Evolutionary conservation across 2,113 vertebrate genomes (phyloP), one percentile per base, ranked within the genome.

Genomic region (Channa argus): DNA sequence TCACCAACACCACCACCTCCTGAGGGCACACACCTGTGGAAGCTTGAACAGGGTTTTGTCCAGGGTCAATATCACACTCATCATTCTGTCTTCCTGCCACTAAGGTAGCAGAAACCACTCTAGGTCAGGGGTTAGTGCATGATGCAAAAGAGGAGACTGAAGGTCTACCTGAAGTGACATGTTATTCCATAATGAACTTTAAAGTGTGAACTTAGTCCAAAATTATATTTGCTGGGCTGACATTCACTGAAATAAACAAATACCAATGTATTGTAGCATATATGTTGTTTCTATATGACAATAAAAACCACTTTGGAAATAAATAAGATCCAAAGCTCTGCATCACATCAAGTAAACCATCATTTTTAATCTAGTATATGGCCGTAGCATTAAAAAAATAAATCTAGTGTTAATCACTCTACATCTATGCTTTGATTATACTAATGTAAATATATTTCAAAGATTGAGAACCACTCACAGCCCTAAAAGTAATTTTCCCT

Each of bases 21-120:
- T 36, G 37, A 83, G 85, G 84, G 64, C 84, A 70, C 80, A 89
- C 86, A 90, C 88, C 89, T 91, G 87, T 80, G 76, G 55, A 64
- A 79, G 75, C 75, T 38, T 51, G 36, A 70, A 68, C 74, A 38
- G 62, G 13, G 62, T 33, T 76, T 34, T 58, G 77, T 50, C n/a
- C 15, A 11, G 69, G 76, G 79, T 89, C 81, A 84, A 71, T 63
- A 78, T 89, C 61, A 74, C 7, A 59, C 80, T 91, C 74, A 80
- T 83, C 78, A 74, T 56, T 80, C 44, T 52, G 47, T 73, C 60
- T 77, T 87, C 87, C 83, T 89, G 85, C 86, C 84, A 86, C 73
- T 87, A 52, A 82, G 66, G 45, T 36, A 60, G 43, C 63, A 85
- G 88, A 86, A 90, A 90, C 24, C 24, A 24, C 24, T 24, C 24